Conservation (phyloP, 2,113 vertebrate species). For the Prionailurus viverrinus region DNA sequence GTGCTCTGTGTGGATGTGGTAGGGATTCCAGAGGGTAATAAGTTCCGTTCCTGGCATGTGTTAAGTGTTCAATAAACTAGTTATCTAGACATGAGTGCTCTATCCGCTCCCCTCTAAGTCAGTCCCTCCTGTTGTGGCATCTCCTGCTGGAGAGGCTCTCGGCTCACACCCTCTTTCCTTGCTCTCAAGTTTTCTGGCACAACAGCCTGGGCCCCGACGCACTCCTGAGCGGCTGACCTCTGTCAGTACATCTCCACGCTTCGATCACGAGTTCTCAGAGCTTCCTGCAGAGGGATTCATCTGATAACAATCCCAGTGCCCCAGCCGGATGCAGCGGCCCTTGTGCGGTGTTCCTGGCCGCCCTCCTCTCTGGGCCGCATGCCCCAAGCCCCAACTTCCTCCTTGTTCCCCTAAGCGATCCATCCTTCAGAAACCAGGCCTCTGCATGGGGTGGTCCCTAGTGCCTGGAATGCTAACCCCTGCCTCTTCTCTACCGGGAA, state of each 20-base stretch:
- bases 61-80: background rate
- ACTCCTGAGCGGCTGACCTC: accelerated
- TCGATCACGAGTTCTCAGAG: background rate
- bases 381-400: background rate
- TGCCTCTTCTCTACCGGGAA: background rate
- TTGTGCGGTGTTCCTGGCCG: accelerated
- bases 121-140: accelerated
- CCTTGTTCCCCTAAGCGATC: background rate
- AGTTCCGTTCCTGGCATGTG: accelerated
- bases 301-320: too few relatives aligned
- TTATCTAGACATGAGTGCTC: background rate
- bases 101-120: accelerated
- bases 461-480: too few relatives aligned
- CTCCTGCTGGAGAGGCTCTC: background rate
- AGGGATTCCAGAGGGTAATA: background rate
- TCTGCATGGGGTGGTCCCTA: background rate
- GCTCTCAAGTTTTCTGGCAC: background rate
- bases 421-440: background rate
- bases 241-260: background rate
- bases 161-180: background rate
- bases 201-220: too few relatives aligned
- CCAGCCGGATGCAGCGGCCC: background rate
- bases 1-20: background rate
- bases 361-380: background rate
- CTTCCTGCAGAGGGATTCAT: background rate